Evolutionary conservation across 2,797 vertebrate species (phyloP).

Genomic region (Crocodylus rhombifer): DNA sequence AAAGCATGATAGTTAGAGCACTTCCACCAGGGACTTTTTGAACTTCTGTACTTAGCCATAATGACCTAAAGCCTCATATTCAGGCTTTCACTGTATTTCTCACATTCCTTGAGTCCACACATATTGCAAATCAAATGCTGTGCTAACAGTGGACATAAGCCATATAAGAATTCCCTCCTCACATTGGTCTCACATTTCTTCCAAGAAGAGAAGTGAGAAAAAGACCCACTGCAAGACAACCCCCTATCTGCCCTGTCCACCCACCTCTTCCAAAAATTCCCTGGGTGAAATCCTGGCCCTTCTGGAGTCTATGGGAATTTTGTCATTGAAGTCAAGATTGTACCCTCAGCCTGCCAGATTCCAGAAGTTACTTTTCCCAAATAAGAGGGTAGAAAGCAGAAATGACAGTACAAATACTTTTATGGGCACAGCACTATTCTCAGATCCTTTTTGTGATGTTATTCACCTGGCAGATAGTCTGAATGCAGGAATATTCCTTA

Average conservation of each 20-base stretch:
- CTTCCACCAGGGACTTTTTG: too few relatives aligned
- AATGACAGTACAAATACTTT: constrained; percentile 15
- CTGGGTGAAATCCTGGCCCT: neutral
- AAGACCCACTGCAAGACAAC: rapidly evolving
- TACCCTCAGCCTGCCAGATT: neutral
- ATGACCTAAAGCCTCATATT: neutral
- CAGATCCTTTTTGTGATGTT: neutral
- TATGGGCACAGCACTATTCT: neutral
- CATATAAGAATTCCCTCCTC: rapidly evolving
- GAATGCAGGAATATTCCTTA: rapidly evolving
- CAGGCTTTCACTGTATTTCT: neutral
- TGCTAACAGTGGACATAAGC: neutral
- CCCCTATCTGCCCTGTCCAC: neutral
- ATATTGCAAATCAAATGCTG: neutral
- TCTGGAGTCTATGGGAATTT: neutral
- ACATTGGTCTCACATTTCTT: neutral
- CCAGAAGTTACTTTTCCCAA: constrained; percentile 31
- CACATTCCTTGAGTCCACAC: neutral
- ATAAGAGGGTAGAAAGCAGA: neutral
- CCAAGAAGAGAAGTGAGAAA: neutral
- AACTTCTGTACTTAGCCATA: neutral
- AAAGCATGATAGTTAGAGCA: too few relatives aligned
- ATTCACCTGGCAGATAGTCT: too few relatives aligned
- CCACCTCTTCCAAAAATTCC: neutral
- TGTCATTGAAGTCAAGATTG: neutral